phyloP scores from a whole-genome alignment of 2,888 invertebrate genomes.

The Mythimna lalbum region DNA sequence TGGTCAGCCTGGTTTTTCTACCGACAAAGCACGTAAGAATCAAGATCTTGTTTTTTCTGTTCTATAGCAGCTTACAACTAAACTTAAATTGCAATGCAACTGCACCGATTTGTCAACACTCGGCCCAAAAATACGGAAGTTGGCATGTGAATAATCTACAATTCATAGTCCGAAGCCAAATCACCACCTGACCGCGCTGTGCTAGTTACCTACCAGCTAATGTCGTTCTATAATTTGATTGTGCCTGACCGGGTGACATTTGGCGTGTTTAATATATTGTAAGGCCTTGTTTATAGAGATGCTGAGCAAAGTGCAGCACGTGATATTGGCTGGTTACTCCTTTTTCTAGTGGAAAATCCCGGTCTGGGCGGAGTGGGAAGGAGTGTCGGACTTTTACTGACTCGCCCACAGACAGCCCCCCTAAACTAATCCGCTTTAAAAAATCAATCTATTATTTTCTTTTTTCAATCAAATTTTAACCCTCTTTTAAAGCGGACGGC shows the following conservation, averaged over 20 bases:
- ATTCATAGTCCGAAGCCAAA: conserved; percentile 49
- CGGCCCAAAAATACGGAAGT: conserved; percentile 57
- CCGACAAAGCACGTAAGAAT: too few relatives aligned
- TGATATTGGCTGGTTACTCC: conserved; percentile 9
- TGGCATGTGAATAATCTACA: conserved; percentile 50
- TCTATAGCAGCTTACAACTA: too few relatives aligned
- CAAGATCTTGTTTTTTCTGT: too few relatives aligned
- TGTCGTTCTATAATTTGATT: conserved; percentile 63
- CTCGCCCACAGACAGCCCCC: too few relatives aligned
- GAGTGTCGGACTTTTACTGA: too few relatives aligned
- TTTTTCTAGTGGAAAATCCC: background rate
- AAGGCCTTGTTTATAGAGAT: conserved; percentile 32
- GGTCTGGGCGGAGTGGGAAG: too few relatives aligned
- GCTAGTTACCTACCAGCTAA: conserved; percentile 52
- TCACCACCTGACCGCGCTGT: conserved; percentile 46
- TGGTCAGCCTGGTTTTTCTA: too few relatives aligned
- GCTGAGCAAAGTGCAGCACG: conserved; percentile 20
- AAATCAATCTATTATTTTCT: too few relatives aligned
- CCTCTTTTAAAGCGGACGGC: too few relatives aligned
- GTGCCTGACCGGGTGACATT: conserved; percentile 61
- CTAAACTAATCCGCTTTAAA: too few relatives aligned
- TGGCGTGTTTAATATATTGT: conserved; percentile 38
- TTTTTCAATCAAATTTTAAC: too few relatives aligned
- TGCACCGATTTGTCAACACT: conserved; percentile 36
- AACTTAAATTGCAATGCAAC: conserved; percentile 2